phyloP scores from a whole-genome alignment of 2,888 invertebrate genomes.

The Drosophila ustulata region DNA sequence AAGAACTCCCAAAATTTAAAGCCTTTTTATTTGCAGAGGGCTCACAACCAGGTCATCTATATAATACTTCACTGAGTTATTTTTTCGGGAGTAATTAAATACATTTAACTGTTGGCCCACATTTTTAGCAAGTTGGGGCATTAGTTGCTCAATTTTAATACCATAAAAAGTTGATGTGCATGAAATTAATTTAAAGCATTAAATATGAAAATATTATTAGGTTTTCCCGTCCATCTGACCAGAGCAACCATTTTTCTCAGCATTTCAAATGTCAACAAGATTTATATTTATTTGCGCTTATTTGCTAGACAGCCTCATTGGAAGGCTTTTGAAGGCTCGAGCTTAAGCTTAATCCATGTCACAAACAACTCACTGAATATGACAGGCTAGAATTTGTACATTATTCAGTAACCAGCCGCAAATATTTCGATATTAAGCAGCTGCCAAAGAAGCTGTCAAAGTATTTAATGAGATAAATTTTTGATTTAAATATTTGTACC shows the following conservation, averaged over 20 bases:
- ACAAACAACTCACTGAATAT: constrained; percentile 11
- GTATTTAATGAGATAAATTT: constrained; percentile 47
- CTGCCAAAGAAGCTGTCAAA: constrained; percentile 30
- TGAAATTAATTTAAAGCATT: neutral
- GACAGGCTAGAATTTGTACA: constrained; percentile 1
- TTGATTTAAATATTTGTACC: constrained; percentile 40
- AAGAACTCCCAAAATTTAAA: neutral
- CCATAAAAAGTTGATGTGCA: neutral
- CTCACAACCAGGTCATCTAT: neutral
- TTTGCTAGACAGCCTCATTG: constrained; percentile 21
- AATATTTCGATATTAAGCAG: constrained; percentile 37
- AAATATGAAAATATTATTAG: neutral
- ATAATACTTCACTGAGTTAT: neutral
- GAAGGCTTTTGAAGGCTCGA: neutral
- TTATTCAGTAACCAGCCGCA: constrained; percentile 16
- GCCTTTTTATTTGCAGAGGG: neutral
- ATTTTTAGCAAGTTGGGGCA: neutral
- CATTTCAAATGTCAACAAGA: constrained; percentile 19
- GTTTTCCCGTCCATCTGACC: neutral
- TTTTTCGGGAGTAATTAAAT: neutral
- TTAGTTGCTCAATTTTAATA: neutral
- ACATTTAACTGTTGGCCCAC: neutral
- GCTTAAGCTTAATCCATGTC: constrained; percentile 22
- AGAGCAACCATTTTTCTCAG: neutral
- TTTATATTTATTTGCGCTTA: constrained; percentile 19